Percentiles rank a stretch among this genome's conserved stretches.
These are phyloP conservation scores for Microtus richardsoni DNA, from an alignment of 2,113 vertebrate species.

Conservation along the genomic window DNA sequence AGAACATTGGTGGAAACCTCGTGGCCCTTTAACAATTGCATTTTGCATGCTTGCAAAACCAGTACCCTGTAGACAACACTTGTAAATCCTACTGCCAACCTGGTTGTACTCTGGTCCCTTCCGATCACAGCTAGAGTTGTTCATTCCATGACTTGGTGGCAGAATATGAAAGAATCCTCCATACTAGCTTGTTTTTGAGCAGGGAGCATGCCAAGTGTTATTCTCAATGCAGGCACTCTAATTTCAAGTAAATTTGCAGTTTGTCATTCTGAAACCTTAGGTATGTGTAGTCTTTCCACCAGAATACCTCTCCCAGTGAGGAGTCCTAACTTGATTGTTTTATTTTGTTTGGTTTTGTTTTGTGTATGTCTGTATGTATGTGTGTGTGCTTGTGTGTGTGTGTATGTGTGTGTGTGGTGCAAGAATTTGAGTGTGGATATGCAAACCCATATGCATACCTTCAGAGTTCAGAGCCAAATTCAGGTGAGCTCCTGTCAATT, in stretches of 20 bases:
- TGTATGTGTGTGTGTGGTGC: neutral
- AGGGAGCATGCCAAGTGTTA: no score
- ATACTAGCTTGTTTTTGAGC: neutral
- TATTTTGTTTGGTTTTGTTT: neutral
- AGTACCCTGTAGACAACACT: neutral
- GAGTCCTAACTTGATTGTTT: neutral
- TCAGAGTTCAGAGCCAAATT: neutral
- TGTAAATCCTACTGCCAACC: no score
- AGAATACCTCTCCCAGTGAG: neutral
- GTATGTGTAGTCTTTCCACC: neutral
- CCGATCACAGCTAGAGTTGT: neutral
- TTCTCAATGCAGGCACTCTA: neutral
- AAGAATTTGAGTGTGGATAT: neutral
- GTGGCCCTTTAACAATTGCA: neutral
- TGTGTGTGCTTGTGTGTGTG: neutral
- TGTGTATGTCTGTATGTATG: neutral
- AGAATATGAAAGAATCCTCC: neutral
- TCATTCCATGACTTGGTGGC: no score
- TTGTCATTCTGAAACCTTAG: neutral
- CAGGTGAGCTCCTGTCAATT: neutral
- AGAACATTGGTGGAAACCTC: neutral
- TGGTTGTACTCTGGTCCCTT: neutral
- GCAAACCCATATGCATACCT: neutral
- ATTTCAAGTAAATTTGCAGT: neutral
- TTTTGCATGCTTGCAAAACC: neutral